Conservation (phyloP, 2,888 invertebrate species). For the Metacarcinus magister region DNA sequence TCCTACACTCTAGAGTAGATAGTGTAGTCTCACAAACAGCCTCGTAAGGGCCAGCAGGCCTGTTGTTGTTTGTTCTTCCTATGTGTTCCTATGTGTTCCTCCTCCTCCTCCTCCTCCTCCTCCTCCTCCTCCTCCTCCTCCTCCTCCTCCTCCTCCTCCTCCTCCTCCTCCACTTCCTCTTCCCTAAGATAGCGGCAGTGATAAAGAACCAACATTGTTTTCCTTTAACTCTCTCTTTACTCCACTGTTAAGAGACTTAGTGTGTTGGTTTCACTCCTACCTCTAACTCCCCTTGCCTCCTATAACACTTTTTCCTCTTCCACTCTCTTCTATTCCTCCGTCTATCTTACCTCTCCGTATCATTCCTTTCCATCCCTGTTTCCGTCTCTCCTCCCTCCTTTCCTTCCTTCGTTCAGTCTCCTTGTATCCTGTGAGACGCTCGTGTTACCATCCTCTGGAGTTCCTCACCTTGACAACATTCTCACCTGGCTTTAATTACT, state of each 20-base stretch:
- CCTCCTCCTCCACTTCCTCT: too few species aligned
- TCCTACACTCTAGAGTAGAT: too few species aligned
- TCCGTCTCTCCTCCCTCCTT: not conserved
- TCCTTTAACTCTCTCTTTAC: not conserved
- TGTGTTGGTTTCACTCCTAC: not conserved
- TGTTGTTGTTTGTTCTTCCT: too few species aligned
- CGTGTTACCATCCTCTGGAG: too few species aligned
- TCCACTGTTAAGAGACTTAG: not conserved
- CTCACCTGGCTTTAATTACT: too few species aligned
- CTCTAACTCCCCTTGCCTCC: not conserved
- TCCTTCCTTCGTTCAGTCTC: not conserved
- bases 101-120: not conserved
- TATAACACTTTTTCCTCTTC: not conserved
- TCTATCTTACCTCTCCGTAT: not conserved
- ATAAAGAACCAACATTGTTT: not conserved
- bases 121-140: too few species aligned
- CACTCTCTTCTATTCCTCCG: not conserved
- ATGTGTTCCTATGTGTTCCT: not conserved
- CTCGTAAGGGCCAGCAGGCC: too few species aligned
- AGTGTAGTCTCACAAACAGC: too few species aligned
- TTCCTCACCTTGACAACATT: too few species aligned
- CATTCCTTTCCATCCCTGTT: not conserved
- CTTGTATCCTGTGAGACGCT: too few species aligned
- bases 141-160: too few species aligned
- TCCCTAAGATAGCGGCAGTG: not conserved